A percentile compares a stretch with the other conserved stretches of the same genome.
phyloP scores from a whole-genome alignment of 2,797 vertebrate genomes.

The Mormyrops attenuatus region DNA sequence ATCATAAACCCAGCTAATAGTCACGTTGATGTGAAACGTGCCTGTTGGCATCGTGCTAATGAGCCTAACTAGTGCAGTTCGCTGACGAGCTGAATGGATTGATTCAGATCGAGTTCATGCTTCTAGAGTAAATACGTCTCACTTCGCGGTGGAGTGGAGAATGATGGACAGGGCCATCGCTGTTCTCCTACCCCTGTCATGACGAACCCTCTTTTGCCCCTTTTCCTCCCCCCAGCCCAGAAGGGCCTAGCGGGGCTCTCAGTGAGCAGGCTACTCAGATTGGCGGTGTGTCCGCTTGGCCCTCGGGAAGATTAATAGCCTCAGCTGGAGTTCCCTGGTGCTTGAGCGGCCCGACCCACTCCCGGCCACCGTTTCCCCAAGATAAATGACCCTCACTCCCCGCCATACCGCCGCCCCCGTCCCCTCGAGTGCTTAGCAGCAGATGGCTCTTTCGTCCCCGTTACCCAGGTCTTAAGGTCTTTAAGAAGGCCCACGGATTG shows the following conservation, averaged over 20 bases:
- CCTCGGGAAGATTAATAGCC: constrained; percentile 42
- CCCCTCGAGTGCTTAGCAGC: background rate
- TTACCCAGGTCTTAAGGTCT: background rate
- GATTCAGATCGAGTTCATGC: constrained; percentile 36
- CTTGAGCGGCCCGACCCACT: background rate
- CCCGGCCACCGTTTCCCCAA: background rate
- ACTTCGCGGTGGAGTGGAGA: constrained; percentile 42
- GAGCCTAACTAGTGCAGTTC: constrained; percentile 50
- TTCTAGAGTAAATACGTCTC: constrained; percentile 46
- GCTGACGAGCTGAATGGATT: constrained; percentile 34
- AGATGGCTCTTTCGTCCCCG: constrained; percentile 1
- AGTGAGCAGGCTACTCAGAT: constrained; percentile 22
- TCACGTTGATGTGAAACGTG: constrained; percentile 38
- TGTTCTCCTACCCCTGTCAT: background rate
- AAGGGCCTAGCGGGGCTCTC: constrained; percentile 10
- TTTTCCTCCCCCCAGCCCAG: background rate
- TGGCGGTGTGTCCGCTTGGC: constrained; percentile 27
- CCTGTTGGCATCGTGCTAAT: constrained; percentile 47
- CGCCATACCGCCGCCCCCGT: background rate
- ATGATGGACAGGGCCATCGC: constrained; percentile 37
- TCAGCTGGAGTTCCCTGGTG: background rate
- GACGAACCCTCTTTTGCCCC: background rate
- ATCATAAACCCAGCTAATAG: background rate
- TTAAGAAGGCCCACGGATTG: background rate
- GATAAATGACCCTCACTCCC: background rate